A percentile compares a stretch with the other conserved stretches of the same genome.
Conservation (phyloP, 2,113 vertebrate genomes). For the Elanus axillaris region DNA sequence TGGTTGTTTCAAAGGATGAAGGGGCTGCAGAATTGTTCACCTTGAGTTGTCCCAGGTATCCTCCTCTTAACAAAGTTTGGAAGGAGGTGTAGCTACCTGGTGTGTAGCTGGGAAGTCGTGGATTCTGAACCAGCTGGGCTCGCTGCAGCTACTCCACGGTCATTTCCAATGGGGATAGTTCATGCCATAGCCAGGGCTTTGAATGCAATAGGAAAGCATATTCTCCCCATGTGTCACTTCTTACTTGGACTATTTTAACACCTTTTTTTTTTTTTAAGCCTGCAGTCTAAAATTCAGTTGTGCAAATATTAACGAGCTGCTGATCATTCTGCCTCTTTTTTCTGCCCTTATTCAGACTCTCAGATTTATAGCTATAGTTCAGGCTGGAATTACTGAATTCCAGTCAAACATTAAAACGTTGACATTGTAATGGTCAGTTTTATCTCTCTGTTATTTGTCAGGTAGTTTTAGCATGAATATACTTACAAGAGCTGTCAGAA, state of each 20-base stretch:
- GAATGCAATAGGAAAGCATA: background rate
- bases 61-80: background rate
- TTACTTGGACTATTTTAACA: constrained; percentile 29
- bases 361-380: constrained; percentile 16
- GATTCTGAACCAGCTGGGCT: background rate
- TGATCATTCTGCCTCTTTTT: constrained; percentile 24
- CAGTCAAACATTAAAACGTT: constrained; percentile 38
- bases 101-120: background rate
- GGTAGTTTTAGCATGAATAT: background rate
- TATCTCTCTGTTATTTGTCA: constrained; percentile 20
- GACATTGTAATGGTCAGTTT: constrained; percentile 24
- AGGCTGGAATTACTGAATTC: constrained; percentile 40
- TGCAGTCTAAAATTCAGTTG: constrained; percentile 33
- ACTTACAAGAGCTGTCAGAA: constrained; percentile 51
- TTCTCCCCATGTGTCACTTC: background rate
- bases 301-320: constrained; percentile 1
- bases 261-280: constrained; percentile 5
- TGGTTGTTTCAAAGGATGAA: rapidly evolving
- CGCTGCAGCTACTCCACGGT: background rate
- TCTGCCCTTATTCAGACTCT: constrained; percentile 20
- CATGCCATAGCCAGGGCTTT: background rate
- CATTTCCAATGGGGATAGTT: background rate
- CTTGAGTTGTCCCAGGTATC: background rate
- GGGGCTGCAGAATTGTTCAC: background rate
- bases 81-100: background rate